Percentiles rank a stretch among this genome's conserved stretches.
These are phyloP conservation scores for Deroplatys truncata DNA, from an alignment of 2,888 invertebrate genomes.

Conservation along the genomic window DNA sequence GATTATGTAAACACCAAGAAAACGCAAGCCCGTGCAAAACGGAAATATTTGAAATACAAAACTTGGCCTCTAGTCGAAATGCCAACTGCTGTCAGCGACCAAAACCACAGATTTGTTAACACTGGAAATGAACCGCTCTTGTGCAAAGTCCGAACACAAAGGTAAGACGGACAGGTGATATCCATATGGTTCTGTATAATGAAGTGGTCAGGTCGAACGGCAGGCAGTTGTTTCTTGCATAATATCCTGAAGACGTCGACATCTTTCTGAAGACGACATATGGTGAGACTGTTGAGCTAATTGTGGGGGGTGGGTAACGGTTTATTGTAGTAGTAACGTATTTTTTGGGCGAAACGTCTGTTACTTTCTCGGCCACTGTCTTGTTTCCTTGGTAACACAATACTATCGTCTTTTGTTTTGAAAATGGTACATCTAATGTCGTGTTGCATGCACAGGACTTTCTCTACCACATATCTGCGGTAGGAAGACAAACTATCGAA, in stretches of 20 bases:
- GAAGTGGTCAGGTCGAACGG: neutral
- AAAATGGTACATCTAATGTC: no score
- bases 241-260: neutral
- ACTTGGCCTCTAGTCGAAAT: no score
- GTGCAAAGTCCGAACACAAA: neutral
- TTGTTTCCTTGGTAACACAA: no score
- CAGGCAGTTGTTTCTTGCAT: neutral
- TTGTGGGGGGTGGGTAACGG: neutral
- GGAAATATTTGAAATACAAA: no score
- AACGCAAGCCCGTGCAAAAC: no score
- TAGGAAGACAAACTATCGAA: no score
- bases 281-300: slow-evolving; percentile 1
- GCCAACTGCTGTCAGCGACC: no score
- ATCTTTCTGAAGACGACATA: neutral
- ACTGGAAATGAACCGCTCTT: neutral
- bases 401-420: no score
- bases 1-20: no score
- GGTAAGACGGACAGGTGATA: neutral
- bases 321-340: neutral
- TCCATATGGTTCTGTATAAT: slow-evolving; percentile 12
- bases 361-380: no score
- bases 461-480: no score
- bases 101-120: neutral
- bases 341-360: neutral
- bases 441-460: no score